A percentile compares a stretch with the other conserved stretches of the same genome.
Evolutionary conservation across 2,797 vertebrate genomes (phyloP).

Genomic region (Sebastes iracundus): DNA sequence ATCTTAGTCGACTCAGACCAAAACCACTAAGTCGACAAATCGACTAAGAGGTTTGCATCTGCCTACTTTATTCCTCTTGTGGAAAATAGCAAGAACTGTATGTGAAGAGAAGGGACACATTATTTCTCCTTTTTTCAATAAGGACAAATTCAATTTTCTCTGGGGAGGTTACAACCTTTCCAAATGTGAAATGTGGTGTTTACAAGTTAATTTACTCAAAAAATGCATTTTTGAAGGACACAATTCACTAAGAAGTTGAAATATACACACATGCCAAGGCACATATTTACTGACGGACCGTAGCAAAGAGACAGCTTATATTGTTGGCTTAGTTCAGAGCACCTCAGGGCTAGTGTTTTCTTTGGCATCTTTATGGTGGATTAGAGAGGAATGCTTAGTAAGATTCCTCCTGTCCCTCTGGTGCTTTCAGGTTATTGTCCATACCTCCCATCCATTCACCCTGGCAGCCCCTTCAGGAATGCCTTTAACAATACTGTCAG

Average conservation of each 20-base stretch:
- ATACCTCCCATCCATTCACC: slow-evolving; percentile 72
- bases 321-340: slow-evolving; percentile 68
- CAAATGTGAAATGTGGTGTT: background rate
- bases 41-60: background rate
- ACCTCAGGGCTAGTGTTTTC: slow-evolving; percentile 73
- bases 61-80: background rate
- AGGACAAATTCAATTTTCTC: background rate
- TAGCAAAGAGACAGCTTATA: slow-evolving; percentile 66
- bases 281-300: slow-evolving; percentile 47
- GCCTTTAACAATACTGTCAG: slow-evolving; percentile 70
- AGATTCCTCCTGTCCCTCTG: slow-evolving; percentile 77
- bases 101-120: background rate
- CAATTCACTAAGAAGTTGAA: slow-evolving; percentile 8
- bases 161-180: background rate
- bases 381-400: slow-evolving; percentile 84
- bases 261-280: slow-evolving; percentile 32
- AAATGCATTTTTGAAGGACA: slow-evolving; percentile 30
- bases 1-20: no score
- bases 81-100: background rate
- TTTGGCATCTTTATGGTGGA: slow-evolving; percentile 80
- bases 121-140: background rate
- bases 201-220: background rate
- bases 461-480: slow-evolving; percentile 75
- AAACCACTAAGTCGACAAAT: no score
- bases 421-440: slow-evolving; percentile 77